Base-by-base conservation (phyloP, 53 echinoderm and acorn worm species). In the Holothuria scabra region DNA sequence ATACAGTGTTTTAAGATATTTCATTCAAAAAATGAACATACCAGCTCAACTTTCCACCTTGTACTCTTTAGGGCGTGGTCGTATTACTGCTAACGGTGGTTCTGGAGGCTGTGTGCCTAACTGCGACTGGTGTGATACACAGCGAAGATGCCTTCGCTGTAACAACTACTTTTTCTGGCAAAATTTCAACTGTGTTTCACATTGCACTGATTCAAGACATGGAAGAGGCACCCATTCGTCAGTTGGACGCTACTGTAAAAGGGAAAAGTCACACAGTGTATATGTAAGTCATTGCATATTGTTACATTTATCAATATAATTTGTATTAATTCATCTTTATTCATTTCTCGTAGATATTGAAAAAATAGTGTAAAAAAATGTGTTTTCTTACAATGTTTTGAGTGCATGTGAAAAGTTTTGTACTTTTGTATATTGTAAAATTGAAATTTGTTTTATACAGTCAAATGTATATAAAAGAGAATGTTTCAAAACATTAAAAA, bases 61-160 rank as follows among this genome's bases (percentile, higher is more conserved):
- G 25, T 33, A 4, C 18, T 12, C 37, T 85, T 0, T 70, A 95
- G 95, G 95, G 24, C 90, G 89, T 60, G 95, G 95, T n/a, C 86
- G 44, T 28, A 68, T 95, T 14, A 22, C 84, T 2, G 60, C 83
- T 10, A 85, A 89, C 26, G 95, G 95, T n/a, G 95, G 95, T 12
- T 84, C 92, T 63, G 91, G 86, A 23, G 88, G 90, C 28, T 92
- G 92, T 65, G 90, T 95, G n/a, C 92, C 92, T 12, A 62, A 91
- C 59, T 95, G 95, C 68, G 83, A 67, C 61, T 62, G 1, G 12
- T 92, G 92, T 38, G 89, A 92, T 38, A 49, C 84, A 8, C 84
- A 88, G 41, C 84, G 66, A 34, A 90, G 92, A 19, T 95, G 95
- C 57, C 56, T 30, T 20, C 72, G 88, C 59, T 95, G 95, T 79